phyloP scores from a whole-genome alignment of 2,888 invertebrate genomes.

The Herminia tarsipennalis region DNA sequence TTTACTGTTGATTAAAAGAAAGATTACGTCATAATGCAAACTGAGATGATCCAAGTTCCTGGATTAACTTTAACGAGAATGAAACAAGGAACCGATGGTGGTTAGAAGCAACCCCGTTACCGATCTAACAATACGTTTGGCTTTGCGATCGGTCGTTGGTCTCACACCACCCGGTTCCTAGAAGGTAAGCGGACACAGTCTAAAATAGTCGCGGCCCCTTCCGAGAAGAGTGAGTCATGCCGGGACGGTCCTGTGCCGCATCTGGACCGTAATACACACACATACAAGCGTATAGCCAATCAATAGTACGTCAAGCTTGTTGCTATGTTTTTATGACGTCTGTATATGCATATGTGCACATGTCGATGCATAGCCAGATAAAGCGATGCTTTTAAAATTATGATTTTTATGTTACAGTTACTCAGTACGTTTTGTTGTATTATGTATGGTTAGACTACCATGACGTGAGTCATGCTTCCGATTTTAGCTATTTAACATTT shows the following conservation, averaged over 20 bases:
- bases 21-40: too few relatives aligned
- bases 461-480: too few relatives aligned
- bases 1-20: too few relatives aligned
- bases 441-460: too few relatives aligned
- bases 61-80: conserved; percentile 1
- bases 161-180: conserved; percentile 77
- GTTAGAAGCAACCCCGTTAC: conserved; percentile 71
- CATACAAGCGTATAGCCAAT: conserved; percentile 42
- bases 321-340: conserved; percentile 29
- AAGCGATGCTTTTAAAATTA: too few relatives aligned
- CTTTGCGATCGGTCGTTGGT: conserved; percentile 82
- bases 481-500: too few relatives aligned
- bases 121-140: conserved; percentile 81
- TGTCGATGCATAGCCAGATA: too few relatives aligned
- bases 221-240: conserved; percentile 78
- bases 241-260: conserved; percentile 76
- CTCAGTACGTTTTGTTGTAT: too few relatives aligned
- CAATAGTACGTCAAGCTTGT: conserved; percentile 34
- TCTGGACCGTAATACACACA: conserved; percentile 69
- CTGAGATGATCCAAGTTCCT: not conserved
- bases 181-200: conserved; percentile 85
- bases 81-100: conserved; percentile 66
- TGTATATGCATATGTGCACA: conserved; percentile 6
- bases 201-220: conserved; percentile 83
- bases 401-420: too few relatives aligned